These are phyloP conservation scores for Diplazon laetatorius DNA, from an alignment of 2,888 invertebrate genomes.

Conservation along the genomic window DNA sequence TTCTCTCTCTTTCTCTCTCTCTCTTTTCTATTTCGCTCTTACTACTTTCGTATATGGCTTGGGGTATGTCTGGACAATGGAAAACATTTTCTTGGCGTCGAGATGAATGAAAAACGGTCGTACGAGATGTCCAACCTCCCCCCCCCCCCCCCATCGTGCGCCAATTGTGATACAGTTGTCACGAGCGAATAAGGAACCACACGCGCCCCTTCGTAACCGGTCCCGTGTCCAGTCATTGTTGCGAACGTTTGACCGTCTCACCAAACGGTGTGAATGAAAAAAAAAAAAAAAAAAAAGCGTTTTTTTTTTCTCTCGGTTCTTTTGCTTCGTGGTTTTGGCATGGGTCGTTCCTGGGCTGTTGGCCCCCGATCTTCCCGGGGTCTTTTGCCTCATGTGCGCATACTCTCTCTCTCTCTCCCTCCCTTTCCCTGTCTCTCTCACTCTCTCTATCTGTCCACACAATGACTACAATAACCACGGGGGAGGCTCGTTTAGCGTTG, in stretches of 20 bases:
- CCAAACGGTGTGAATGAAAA: conserved; percentile 33
- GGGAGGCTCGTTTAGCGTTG: conserved; percentile 70
- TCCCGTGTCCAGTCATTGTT: conserved; percentile 65
- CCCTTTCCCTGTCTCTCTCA: too few species aligned
- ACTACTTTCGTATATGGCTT: too few species aligned
- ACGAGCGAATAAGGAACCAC: conserved; percentile 63
- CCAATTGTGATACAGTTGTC: conserved; percentile 76
- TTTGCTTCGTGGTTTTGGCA: not conserved
- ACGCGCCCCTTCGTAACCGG: conserved; percentile 71
- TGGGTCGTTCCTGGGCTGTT: conserved; percentile 67
- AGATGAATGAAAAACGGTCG: conserved; percentile 69
- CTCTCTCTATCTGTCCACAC: too few species aligned
- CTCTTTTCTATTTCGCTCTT: conserved; percentile 12
- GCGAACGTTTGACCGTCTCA: conserved; percentile 60
- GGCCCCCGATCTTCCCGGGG: conserved; percentile 66
- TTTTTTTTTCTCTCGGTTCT: not conserved
- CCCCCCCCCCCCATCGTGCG: too few species aligned
- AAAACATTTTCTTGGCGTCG: conserved; percentile 71
- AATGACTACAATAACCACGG: conserved; percentile 73
- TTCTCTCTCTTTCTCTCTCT: not conserved
- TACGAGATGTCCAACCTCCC: conserved; percentile 64
- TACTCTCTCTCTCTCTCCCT: too few species aligned
- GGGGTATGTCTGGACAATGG: conserved; percentile 60
- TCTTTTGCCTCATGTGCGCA: conserved; percentile 67
- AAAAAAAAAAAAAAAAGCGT: too few species aligned